Conservation (phyloP, 2,113 vertebrate genomes). For the Saccopteryx bilineata region DNA sequence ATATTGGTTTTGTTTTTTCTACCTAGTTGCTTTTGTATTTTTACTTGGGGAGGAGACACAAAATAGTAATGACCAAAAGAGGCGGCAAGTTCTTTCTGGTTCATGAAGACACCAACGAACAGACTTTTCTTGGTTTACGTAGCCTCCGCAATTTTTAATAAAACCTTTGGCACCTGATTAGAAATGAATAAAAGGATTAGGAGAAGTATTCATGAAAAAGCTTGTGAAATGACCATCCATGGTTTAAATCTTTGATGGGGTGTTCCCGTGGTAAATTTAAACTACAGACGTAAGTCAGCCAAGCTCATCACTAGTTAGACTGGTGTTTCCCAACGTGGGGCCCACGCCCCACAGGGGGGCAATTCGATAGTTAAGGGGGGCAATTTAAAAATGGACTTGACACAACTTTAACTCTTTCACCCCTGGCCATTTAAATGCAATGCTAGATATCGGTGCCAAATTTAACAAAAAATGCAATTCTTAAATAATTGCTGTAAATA, state of each 20-base stretch:
- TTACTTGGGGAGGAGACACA: background rate
- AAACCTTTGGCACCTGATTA: background rate
- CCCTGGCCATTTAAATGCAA: too few relatives aligned
- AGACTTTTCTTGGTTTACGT: background rate
- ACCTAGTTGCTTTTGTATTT: background rate
- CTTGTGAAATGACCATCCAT: background rate
- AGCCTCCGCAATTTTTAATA: background rate
- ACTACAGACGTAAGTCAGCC: accelerated
- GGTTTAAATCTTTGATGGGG: background rate
- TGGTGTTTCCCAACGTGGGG: too few relatives aligned
- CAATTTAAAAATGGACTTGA: too few relatives aligned
- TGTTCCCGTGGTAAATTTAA: too few relatives aligned
- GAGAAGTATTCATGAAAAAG: background rate
- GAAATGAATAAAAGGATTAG: background rate
- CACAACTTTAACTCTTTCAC: too few relatives aligned
- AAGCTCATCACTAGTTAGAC: accelerated
- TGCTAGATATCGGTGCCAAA: too few relatives aligned
- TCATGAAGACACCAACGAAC: background rate
- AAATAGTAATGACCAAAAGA: background rate
- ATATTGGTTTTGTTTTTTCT: background rate
- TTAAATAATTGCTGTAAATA: too few relatives aligned
- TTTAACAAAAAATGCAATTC: too few relatives aligned
- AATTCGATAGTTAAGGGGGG: too few relatives aligned
- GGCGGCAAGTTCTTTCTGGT: background rate
- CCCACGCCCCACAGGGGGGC: too few relatives aligned